Evolutionary conservation across 2,888 invertebrate species (phyloP), one percentile per base, ranked within the genome.

Genomic region (Leptopilina drosophilae): DNA sequence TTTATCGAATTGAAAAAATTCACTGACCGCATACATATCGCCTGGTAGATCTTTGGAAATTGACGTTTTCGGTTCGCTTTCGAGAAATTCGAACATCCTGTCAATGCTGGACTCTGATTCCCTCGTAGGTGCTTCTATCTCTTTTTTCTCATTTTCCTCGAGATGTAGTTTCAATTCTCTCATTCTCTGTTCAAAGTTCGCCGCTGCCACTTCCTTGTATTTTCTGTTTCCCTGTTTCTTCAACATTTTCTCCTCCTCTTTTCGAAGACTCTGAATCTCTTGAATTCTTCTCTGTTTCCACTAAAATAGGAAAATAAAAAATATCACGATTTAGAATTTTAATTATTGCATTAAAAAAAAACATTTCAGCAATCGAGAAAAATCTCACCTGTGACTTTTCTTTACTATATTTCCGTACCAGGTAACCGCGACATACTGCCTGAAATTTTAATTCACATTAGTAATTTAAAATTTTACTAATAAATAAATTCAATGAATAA

Each of bases 361-460:
- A 33, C 3, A 33, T 33, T 1, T 33, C 33, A 33, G 33, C 33
- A 33, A 33, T 42, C 42, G 8, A 8, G 7, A 15, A 15, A 15
- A 62, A 62, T 62, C 93, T 87, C 76, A 94, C 92, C 81, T 92
- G 92, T 59, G 92, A 92, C 90, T 94, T 94, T 82, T 94, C 93
- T 84, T 92, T 92, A 59, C 82, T 86, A 91, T 82, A 86, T 87
- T 94, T 93, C 77, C 94, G 93, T 0, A 95, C 93, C 82, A 97
- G 92, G 89, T 94, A 95, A 0, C 98, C 98, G 84, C 96, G 95
- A 87, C 95, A 95, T 66, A 93, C 89, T 0, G 96, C 95, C 93
- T 87, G 79, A 4, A 83, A 77, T 73, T 66, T 59, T 40, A 14
- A 46, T 12, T 6, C 20, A 46, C 5, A 46, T 62, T 20, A 20